Evolutionary conservation across 2,888 invertebrate species (phyloP).

Genomic region (Charanyca ferruginea): DNA sequence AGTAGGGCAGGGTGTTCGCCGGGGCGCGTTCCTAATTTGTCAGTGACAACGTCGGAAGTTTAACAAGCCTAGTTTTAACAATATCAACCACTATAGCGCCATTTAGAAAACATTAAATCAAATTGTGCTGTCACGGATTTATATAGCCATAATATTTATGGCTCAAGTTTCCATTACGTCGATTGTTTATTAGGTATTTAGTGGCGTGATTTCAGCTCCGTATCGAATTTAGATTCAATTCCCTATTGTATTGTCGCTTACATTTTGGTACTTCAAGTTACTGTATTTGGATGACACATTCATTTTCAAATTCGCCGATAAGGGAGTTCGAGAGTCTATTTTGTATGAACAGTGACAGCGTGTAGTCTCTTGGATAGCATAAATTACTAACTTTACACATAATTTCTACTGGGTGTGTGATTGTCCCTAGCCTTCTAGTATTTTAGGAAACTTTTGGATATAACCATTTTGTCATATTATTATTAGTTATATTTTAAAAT

Average conservation of each 20-base stretch:
- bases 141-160: slow-evolving; percentile 65
- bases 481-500: not conserved
- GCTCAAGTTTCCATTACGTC: slow-evolving; percentile 58
- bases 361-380: slow-evolving; percentile 38
- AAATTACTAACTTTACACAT: slow-evolving; percentile 54
- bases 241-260: slow-evolving; percentile 45
- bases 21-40: slow-evolving; percentile 85
- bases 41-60: slow-evolving; percentile 89
- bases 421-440: slow-evolving; percentile 25
- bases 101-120: slow-evolving; percentile 73
- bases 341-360: slow-evolving; percentile 12
- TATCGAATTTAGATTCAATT: slow-evolving; percentile 48
- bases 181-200: slow-evolving; percentile 64
- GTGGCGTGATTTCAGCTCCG: slow-evolving; percentile 47
- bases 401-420: slow-evolving; percentile 35
- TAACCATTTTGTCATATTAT: not conserved
- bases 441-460: slow-evolving; percentile 28
- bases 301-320: slow-evolving; percentile 41
- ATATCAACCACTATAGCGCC: slow-evolving; percentile 71
- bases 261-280: slow-evolving; percentile 38
- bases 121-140: slow-evolving; percentile 62
- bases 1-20: slow-evolving; percentile 75
- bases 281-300: slow-evolving; percentile 47
- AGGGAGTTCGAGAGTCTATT: slow-evolving; percentile 45
- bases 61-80: slow-evolving; percentile 81